Base-by-base conservation (phyloP, 1,140 invertebrate genomes). In the Adelges cooleyi region DNA sequence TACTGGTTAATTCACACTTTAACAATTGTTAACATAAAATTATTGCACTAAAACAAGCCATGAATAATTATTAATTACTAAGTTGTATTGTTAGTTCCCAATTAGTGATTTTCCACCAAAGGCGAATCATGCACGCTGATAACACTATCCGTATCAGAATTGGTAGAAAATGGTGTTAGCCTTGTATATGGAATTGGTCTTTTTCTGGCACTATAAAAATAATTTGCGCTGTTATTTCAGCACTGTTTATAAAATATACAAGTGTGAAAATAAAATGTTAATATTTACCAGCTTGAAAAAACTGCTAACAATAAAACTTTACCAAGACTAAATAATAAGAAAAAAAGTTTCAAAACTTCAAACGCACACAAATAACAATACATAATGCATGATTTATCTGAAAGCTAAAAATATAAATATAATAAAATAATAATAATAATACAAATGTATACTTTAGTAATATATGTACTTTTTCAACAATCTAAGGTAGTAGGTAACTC, bases 151-250 rank as follows among this genome's bases (percentile, higher is more conserved):
- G 65, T 44, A 66, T 66, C 65, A 20, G 46, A 50, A 48, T 52
- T 53, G 36, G 68, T 49, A 18, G 69, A 69, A 22, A 65, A 67
- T n/a, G 69, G 69, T 42, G 68, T 70, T 42, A 67, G 65, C 65
- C 69, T 40, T 51, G 67, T 67, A 49, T 70, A 70, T 44, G 69
- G 69, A 17, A 70, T 70, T n/a, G 69, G 69, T 23, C 69, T 68
- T 62, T 70, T 70, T 22, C 69, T 66, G 20, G 69, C 69, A 66
- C 69, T 70, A 67, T 40, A 69, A 70, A 67, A 66, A 44, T n/a
- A 66, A 62, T 62, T 27, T 48, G 27, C 23, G 46, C 25, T 2
- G 27, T 62, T 62, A 62, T 46, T 62, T 62, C 4, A 62, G 18
- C 3, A 25, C 56, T 46, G 25, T 46, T 27, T 22, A 46, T 5